A percentile compares a stretch with the other conserved stretches of the same genome.
phyloP scores from a whole-genome alignment of 2,888 invertebrate species.

The Xanthostigma xanthostigma region DNA sequence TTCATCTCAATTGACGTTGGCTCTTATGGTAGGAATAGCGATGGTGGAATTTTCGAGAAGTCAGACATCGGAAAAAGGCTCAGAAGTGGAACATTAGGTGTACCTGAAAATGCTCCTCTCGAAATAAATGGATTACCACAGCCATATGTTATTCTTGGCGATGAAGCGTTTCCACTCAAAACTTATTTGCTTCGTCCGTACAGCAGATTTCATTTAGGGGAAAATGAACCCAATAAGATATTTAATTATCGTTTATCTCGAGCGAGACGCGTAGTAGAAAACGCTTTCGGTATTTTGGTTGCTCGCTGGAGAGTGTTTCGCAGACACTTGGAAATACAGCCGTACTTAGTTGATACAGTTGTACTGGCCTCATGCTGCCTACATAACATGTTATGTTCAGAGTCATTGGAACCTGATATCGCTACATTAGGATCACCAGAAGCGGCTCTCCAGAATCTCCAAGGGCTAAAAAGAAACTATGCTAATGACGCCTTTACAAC shows the following conservation, averaged over 20 bases:
- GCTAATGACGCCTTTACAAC: too few species aligned
- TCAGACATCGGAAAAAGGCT: neutral
- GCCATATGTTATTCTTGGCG: constrained; percentile 5
- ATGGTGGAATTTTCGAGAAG: neutral
- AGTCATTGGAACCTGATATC: too few species aligned
- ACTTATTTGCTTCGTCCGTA: constrained; percentile 4
- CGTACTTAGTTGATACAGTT: neutral
- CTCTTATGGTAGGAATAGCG: too few species aligned
- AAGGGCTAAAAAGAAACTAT: too few species aligned
- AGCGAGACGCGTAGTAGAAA: constrained; percentile 4
- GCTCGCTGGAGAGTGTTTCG: constrained; percentile 3
- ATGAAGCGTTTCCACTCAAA: constrained; percentile 6
- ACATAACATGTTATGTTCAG: constrained; percentile 2
- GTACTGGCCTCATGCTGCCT: neutral
- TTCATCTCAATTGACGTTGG: too few species aligned
- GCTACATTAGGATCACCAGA: too few species aligned
- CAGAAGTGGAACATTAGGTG: constrained; percentile 1
- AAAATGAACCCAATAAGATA: constrained; percentile 5
- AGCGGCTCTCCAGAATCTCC: too few species aligned
- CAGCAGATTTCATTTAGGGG: constrained; percentile 1
- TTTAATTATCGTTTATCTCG: constrained; percentile 6
- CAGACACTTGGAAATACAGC: constrained; percentile 1
- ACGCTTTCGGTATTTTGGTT: neutral
- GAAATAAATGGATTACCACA: constrained; percentile 1
- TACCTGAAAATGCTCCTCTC: constrained; percentile 1